phyloP scores from a whole-genome alignment of 2,797 vertebrate genomes.

The Protonibea diacanthus region DNA sequence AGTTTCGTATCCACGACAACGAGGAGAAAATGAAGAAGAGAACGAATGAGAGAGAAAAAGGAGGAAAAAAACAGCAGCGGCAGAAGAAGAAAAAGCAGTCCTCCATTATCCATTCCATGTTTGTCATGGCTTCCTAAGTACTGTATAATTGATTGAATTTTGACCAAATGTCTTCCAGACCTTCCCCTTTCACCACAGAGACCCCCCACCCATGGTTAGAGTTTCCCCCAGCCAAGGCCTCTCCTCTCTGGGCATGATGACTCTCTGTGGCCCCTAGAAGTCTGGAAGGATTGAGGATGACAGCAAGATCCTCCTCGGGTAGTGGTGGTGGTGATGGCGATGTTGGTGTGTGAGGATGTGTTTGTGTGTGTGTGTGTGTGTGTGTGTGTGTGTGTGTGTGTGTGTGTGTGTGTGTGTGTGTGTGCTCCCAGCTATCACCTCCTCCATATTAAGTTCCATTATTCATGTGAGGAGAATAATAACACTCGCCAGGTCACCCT shows the following conservation, averaged over 20 bases:
- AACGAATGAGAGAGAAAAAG: neutral
- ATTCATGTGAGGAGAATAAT: constrained; percentile 83
- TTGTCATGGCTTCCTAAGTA: constrained; percentile 57
- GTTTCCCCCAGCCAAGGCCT: constrained; percentile 53
- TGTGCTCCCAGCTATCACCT: constrained; percentile 70
- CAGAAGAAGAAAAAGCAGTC: neutral
- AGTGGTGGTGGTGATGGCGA: constrained; percentile 11
- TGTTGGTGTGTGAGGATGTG: constrained; percentile 7
- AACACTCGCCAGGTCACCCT: constrained; percentile 73
- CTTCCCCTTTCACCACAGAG: constrained; percentile 49
- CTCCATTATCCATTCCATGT: constrained; percentile 39
- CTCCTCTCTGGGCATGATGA: constrained; percentile 52
- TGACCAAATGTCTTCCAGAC: constrained; percentile 71
- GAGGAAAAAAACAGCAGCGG: neutral
- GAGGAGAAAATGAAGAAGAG: neutral
- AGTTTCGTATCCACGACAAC: neutral
- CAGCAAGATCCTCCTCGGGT: constrained; percentile 32
- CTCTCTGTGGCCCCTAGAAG: constrained; percentile 57
- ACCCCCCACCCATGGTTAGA: constrained; percentile 40
- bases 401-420: constrained; percentile 41
- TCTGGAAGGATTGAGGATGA: constrained; percentile 59
- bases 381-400: constrained; percentile 27
- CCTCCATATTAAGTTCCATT: constrained; percentile 84
- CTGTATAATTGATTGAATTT: constrained; percentile 67
- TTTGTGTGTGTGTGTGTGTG: constrained; percentile 2